Conservation (phyloP, 2,797 vertebrate species). For the Tragelaphus oryx region DNA sequence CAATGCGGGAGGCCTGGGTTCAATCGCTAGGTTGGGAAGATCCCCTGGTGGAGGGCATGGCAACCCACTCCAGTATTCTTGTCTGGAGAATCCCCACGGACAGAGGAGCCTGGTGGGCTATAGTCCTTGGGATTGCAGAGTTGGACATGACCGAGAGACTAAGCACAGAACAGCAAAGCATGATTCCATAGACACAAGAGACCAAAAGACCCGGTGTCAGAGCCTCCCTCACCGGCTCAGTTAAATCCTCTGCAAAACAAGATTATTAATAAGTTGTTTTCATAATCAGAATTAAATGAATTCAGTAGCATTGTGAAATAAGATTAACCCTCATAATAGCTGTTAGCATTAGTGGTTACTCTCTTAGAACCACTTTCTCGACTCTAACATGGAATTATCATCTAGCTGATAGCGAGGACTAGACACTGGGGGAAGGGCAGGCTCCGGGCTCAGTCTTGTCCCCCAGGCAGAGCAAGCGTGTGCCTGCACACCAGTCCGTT, state of each 20-base stretch:
- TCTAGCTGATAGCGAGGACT: neutral
- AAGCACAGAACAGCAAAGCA: neutral
- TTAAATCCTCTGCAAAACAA: neutral
- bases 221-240: neutral
- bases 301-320: neutral
- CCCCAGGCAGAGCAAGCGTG: neutral
- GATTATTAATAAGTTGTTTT: neutral
- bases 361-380: neutral
- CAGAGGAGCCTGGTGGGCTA: neutral
- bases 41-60: neutral
- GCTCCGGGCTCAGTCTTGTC: neutral
- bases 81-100: neutral
- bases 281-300: neutral
- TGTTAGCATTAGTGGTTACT: neutral
- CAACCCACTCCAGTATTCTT: neutral
- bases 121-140: neutral
- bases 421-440: neutral
- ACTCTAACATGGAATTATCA: neutral
- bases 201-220: neutral
- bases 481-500: accelerated
- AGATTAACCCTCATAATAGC: neutral
- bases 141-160: neutral
- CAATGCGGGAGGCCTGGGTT: neutral
- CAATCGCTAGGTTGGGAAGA: neutral
- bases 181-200: neutral